phyloP scores from a whole-genome alignment of 2,888 invertebrate species.

The Drosophila anomalipes region DNA sequence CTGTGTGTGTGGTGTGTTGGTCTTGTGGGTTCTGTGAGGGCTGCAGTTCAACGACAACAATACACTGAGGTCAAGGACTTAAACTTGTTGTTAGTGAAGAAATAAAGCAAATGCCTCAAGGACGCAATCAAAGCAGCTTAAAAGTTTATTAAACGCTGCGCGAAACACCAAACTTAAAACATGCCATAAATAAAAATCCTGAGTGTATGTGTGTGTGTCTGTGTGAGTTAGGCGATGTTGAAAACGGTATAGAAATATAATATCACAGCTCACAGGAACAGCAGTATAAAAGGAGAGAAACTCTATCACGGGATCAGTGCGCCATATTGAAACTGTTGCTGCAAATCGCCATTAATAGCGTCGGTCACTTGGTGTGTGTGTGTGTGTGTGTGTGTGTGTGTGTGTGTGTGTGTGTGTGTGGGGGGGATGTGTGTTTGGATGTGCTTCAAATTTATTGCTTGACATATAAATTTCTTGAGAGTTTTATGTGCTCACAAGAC shows the following conservation, averaged over 20 bases:
- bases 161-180: constrained; percentile 38
- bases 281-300: background rate
- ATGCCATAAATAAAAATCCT: constrained; percentile 59
- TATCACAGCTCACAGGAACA: background rate
- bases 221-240: constrained; percentile 28
- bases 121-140: constrained; percentile 62
- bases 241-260: constrained; percentile 17
- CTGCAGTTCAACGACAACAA: constrained; percentile 55
- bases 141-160: constrained; percentile 56
- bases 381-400: constrained; percentile 25
- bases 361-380: constrained; percentile 22
- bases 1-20: constrained; percentile 5
- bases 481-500: constrained; percentile 50
- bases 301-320: constrained; percentile 49
- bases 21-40: background rate
- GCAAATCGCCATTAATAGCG: constrained; percentile 61
- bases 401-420: constrained; percentile 26
- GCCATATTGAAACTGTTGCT: constrained; percentile 70
- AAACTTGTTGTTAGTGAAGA: constrained; percentile 14
- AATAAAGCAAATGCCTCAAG: constrained; percentile 50
- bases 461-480: constrained; percentile 51
- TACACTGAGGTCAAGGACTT: constrained; percentile 66
- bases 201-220: background rate
- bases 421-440: background rate
- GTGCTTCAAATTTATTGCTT: constrained; percentile 59